Evolutionary conservation across 2,888 invertebrate genomes (phyloP), one percentile per base, ranked within the genome.

Genomic region (Drosophila koepferae): DNA sequence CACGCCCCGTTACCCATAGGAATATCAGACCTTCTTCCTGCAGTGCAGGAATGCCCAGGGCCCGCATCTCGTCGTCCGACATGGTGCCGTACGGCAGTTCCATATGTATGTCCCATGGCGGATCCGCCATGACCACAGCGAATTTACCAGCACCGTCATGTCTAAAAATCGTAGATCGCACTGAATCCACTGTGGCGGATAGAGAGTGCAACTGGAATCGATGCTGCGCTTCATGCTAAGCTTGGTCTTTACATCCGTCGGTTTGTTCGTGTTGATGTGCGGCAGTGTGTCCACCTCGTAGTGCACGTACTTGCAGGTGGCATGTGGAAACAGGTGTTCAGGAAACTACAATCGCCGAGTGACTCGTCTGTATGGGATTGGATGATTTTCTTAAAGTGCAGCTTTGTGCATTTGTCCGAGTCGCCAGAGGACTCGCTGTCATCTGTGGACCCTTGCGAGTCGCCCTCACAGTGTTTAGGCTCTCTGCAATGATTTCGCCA

Each of bases 51-150:
- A 99, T 97, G 2, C 98, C 98, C 20, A 99, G 94, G 72, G 98
- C 97, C 59, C 99, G 94, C 99, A 99, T 99, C 94, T 99, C 99
- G 92, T 99, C 99, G 91, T 99, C 99, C 0, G 98, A 98, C 98
- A 99, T 98, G 0, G 99, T 99, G 2, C 92, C 99, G 92, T 99
- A 99, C 0, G 99, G 99, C 53, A 99, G 94, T 93, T 99, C 99
- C 99, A 99, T 99, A 92, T 99, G 99, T 81, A 99, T 99, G 91
- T 99, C 99, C 99, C 99, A 99, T 0, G 99, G 99, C 0, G 99
- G 99, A 93, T 99, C 98, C 40, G 99, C 99, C 99, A 99, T 99
- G 80, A 99, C 98, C 4, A 99, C 99, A 0, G 99, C 97, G 94
- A 99, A 99, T 94, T 99, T 99, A n/a, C 97, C 97, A 92, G 74